Evolutionary conservation across 2,888 invertebrate genomes (phyloP), one percentile per base, ranked within the genome.

Genomic region (Phortica okadai): DNA sequence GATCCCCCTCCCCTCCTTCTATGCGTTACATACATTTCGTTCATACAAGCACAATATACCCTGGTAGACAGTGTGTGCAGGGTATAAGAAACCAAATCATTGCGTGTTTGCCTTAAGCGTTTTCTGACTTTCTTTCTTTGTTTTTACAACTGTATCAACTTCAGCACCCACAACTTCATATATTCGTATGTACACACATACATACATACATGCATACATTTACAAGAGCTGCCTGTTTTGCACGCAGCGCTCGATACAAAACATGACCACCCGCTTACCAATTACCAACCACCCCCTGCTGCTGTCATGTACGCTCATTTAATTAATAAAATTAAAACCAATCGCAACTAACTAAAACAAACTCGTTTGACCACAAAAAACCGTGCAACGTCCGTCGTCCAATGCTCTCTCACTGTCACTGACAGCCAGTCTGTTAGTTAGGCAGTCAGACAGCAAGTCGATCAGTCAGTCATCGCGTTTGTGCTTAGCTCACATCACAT

Each of bases 251-350:
- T 4, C 33, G 33, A 5, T 33, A 33, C 33, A n/a, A n/a, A n/a
- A 33, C 33, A 33, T 33, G 33, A 33, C 33, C 33, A 33, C 33
- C 33, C 33, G 33, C 33, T 33, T 33, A 33, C 33, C 33, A 33
- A 33, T 33, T 33, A 33, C 33, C 33, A 33, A 33, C 33, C 33
- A 78, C 83, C 85, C 78, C 85, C 85, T 87, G 87, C 87, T 84
- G 83, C 69, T 80, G 84, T 75, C 59, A 44, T 59, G 70, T 84
- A 74, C 80, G 82, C 74, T 80, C 77, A 83, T 81, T 80, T 78
- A 79, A 85, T 82, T 80, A 86, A 85, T 85, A 82, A 87, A 85
- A 87, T 85, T 87, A 87, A 85, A 85, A 82, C 87, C 86, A 86
- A 84, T 85, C 88, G 83, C 86, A 87, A 84, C 16, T 50, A 45